phyloP scores from a whole-genome alignment of 2,888 invertebrate species.

The Brachylomia viminalis region DNA sequence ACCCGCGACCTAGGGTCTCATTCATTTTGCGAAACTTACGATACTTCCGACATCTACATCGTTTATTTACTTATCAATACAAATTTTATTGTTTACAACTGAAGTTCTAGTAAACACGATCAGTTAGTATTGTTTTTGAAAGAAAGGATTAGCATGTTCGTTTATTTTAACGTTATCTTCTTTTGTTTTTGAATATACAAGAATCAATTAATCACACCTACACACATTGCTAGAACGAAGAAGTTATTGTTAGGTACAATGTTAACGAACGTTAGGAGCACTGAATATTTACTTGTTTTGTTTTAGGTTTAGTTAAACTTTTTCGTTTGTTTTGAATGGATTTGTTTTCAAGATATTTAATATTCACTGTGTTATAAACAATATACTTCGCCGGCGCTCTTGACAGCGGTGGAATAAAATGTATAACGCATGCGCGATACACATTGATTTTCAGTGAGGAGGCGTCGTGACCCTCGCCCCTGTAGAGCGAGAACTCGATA shows the following conservation, averaged over 20 bases:
- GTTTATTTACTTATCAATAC: slow-evolving; percentile 22
- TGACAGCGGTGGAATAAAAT: slow-evolving; percentile 74
- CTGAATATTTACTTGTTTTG: slow-evolving; percentile 3
- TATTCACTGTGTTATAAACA: slow-evolving; percentile 67
- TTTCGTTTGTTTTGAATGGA: slow-evolving; percentile 44
- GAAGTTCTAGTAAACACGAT: not conserved
- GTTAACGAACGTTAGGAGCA: slow-evolving; percentile 14
- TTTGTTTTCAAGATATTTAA: slow-evolving; percentile 56
- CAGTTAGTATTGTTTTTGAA: slow-evolving; percentile 2
- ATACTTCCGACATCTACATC: slow-evolving; percentile 55
- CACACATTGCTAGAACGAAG: slow-evolving; percentile 15
- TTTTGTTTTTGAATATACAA: slow-evolving; percentile 32
- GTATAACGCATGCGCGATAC: slow-evolving; percentile 80
- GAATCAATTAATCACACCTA: slow-evolving; percentile 52
- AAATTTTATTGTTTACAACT: slow-evolving; percentile 27
- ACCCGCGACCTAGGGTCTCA: slow-evolving; percentile 92
- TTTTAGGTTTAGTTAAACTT: slow-evolving; percentile 7
- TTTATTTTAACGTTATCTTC: slow-evolving; percentile 1
- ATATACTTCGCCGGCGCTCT: slow-evolving; percentile 72
- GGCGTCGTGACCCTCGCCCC: slow-evolving; percentile 32
- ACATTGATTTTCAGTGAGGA: slow-evolving; percentile 86
- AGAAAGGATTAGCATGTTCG: slow-evolving; percentile 33
- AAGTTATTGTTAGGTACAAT: not conserved
- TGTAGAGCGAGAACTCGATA: slow-evolving; percentile 2
- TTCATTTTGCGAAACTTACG: slow-evolving; percentile 86